Base-by-base conservation (phyloP, 2,797 vertebrate species). In the Mus caroli region DNA sequence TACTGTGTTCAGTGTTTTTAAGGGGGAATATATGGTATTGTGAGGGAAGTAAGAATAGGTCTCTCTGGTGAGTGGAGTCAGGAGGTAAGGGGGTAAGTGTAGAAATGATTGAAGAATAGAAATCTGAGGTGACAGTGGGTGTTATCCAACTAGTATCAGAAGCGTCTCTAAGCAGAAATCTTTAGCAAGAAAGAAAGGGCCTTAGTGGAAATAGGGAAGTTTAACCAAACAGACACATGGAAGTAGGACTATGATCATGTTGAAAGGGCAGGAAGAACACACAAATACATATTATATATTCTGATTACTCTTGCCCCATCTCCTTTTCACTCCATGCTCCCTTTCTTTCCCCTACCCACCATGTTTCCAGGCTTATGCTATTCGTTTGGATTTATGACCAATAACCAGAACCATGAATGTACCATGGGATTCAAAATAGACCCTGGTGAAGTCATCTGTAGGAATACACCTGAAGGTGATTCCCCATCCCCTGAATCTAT, bases 221-320 rank as follows among this genome's bases (percentile, higher is more conserved):
- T 15, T 80, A 19, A 73, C 28, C 34, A 13, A 64, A 14, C 4
- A 46, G 34, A 43, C 19, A 40, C 6, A 1, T 4, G 62, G 15
- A 43, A 31, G 24, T 56, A 6, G 19, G 15, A 9, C 4, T 58
- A 40, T 40, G 24, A 31, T 0, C 0, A 79, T 50, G 58, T 5
- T 37, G 24, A 86, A 86, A 40, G 0, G 13, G 19, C 62, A 76
- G 11, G 26, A 28, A n/a, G 43, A 54, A 22, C 20, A 75, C 46
- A 71, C 14, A 52, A 22, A 54, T 69, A 37, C 6, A 26, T 69
- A n/a, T 4, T 15, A 54, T 71, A n/a, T n/a, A 86, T 86, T 86
- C 46, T 24, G 14, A 85, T 50, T 85, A 50, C 31, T 37, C 40
- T 37, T 34, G 10, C 8, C 3, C 46, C 4, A 26, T 52, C 31